Conservation (phyloP, 2,888 invertebrate genomes). For the Eilema depressum region DNA sequence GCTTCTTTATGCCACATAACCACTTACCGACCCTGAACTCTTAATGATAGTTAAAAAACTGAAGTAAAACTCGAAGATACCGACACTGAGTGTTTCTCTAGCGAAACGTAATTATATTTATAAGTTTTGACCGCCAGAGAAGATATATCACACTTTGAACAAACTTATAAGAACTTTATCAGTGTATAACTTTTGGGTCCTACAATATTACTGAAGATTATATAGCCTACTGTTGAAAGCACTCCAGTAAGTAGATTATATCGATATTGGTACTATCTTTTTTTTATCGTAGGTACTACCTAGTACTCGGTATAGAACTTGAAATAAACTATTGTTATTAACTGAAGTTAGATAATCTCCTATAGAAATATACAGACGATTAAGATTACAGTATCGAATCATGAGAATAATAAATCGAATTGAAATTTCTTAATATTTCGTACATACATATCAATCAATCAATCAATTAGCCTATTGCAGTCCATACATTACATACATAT, state of each 20-base stretch:
- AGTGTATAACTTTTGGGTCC: conserved; percentile 1
- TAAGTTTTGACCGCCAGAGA: neutral
- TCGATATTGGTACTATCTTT: neutral
- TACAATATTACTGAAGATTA: neutral
- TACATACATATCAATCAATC: too few relatives aligned
- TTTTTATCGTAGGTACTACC: too few relatives aligned
- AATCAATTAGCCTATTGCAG: too few relatives aligned
- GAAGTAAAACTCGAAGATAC: neutral
- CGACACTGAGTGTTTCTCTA: neutral
- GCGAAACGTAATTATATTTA: neutral
- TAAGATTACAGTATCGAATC: too few relatives aligned
- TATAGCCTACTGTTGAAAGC: neutral
- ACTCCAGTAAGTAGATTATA: neutral
- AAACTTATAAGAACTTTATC: neutral
- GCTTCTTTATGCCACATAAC: too few relatives aligned
- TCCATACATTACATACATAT: too few relatives aligned
- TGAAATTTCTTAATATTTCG: too few relatives aligned
- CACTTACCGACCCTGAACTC: neutral
- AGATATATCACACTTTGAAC: conserved; percentile 1
- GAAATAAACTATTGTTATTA: too few relatives aligned
- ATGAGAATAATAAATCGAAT: too few relatives aligned
- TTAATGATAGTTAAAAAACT: neutral
- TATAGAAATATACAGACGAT: too few relatives aligned
- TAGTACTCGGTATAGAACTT: neutral
- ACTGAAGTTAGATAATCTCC: too few relatives aligned